phyloP scores from a whole-genome alignment of 2,888 invertebrate species.

The Tachina lurida region DNA sequence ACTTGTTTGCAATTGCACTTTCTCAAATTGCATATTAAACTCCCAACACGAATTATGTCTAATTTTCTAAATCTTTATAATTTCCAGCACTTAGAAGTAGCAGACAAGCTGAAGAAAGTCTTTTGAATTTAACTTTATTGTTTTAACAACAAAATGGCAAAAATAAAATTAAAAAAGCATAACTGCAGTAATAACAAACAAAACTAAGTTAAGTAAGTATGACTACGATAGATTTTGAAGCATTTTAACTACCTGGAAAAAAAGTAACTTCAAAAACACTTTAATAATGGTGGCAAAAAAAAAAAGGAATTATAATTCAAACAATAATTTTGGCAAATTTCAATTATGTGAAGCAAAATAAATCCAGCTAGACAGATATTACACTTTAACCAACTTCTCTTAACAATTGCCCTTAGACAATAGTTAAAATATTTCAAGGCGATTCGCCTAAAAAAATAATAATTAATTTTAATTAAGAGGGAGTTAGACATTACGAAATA shows the following conservation, averaged over 20 bases:
- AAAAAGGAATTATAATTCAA: background rate
- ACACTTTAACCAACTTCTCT: conserved; percentile 40
- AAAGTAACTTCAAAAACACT: conserved; percentile 10
- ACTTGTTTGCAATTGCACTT: conserved; percentile 61
- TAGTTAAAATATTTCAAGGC: conserved; percentile 37
- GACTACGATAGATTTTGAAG: conserved; percentile 45
- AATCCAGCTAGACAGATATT: conserved; percentile 15
- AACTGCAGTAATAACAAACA: background rate
- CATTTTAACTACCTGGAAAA: conserved; percentile 25
- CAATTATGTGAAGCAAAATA: conserved; percentile 28
- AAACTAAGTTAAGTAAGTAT: conserved; percentile 18
- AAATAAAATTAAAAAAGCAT: background rate
- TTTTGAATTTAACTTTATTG: conserved; percentile 13
- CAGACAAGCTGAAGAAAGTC: background rate
- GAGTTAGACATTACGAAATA: conserved; percentile 19
- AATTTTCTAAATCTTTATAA: conserved; percentile 54
- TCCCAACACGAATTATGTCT: conserved; percentile 58
- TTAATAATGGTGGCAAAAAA: conserved; percentile 20
- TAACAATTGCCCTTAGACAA: conserved; percentile 42
- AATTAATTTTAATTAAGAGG: conserved; percentile 55
- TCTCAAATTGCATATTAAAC: conserved; percentile 57
- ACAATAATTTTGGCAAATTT: conserved; percentile 41
- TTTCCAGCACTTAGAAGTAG: conserved; percentile 9
- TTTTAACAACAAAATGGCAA: conserved; percentile 25
- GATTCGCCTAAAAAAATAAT: conserved; percentile 55